Conservation (phyloP, 2,888 invertebrate genomes). For the Sinodicranocentrus sp. region DNA sequence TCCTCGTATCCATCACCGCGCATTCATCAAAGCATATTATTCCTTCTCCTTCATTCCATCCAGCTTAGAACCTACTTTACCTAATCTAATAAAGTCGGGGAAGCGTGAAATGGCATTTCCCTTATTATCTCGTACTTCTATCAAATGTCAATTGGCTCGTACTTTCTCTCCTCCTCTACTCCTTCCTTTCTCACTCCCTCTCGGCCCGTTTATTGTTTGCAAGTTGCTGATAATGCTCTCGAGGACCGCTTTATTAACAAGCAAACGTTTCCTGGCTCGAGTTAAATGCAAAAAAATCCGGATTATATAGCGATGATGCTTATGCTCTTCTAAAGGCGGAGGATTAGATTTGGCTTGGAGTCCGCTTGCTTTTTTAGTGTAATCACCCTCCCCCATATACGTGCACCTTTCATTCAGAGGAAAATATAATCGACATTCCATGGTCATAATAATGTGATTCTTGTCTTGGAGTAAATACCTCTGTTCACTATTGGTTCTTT, state of each 20-base stretch:
- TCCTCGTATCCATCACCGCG: slow-evolving; percentile 42
- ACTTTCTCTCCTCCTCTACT: slow-evolving; percentile 47
- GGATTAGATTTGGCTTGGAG: too few species aligned
- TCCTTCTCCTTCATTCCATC: slow-evolving; percentile 60
- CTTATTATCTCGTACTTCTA: slow-evolving; percentile 75
- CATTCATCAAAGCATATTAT: slow-evolving; percentile 66
- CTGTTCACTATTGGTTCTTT: slow-evolving; percentile 33
- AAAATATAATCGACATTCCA: slow-evolving; percentile 40
- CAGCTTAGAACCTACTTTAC: slow-evolving; percentile 61
- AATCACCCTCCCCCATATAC: background rate
- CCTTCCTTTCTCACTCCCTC: slow-evolving; percentile 18
- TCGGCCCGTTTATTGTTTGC: slow-evolving; percentile 66
- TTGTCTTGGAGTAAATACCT: slow-evolving; percentile 40
- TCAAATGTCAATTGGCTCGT: slow-evolving; percentile 75
- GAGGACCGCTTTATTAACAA: slow-evolving; percentile 60
- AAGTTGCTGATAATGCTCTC: slow-evolving; percentile 64
- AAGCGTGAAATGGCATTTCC: slow-evolving; percentile 76
- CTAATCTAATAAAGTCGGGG: slow-evolving; percentile 76
- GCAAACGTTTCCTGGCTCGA: slow-evolving; percentile 15
- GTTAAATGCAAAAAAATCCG: slow-evolving; percentile 14
- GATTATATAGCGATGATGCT: too few species aligned
- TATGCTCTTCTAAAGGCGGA: too few species aligned
- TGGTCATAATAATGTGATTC: slow-evolving; percentile 41
- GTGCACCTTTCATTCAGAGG: background rate
- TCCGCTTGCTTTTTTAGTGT: too few species aligned